These are phyloP conservation scores for Perithous albicinctus DNA, from an alignment of 2,888 invertebrate genomes.

Conservation along the genomic window DNA sequence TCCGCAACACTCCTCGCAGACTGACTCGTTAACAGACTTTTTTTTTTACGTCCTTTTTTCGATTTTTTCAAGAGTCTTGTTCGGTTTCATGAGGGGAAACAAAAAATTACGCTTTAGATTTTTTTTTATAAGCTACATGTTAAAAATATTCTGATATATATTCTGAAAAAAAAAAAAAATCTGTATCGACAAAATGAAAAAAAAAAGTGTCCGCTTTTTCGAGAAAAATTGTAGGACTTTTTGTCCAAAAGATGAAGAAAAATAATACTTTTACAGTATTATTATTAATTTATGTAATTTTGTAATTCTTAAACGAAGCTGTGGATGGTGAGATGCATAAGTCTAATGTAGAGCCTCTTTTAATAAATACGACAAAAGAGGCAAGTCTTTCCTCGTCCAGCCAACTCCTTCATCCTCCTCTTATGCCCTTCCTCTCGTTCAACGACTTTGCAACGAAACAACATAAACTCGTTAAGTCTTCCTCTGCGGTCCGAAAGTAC, in stretches of 20 bases:
- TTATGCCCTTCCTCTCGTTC: conserved; percentile 11
- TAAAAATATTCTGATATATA: no score
- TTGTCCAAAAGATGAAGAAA: no score
- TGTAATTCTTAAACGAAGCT: neutral
- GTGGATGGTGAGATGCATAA: neutral
- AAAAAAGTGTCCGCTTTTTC: no score
- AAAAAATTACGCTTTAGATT: no score
- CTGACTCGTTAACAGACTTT: conserved; percentile 18
- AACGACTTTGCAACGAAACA: conserved; percentile 37
- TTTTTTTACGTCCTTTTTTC: conserved; percentile 14
- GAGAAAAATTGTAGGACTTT: no score
- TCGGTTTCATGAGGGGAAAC: neutral
- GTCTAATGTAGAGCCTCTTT: neutral
- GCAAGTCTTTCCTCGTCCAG: neutral
- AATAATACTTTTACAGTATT: neutral
- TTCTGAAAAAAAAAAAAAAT: no score
- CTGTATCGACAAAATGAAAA: no score
- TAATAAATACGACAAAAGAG: conserved; percentile 28
- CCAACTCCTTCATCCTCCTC: conserved; percentile 7
- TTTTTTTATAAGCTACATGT: no score
- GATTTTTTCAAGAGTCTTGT: neutral
- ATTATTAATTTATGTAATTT: neutral
- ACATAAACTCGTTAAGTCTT: conserved; percentile 35
- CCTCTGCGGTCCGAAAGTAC: conserved; percentile 29
- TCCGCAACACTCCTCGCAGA: neutral